These are phyloP conservation scores for Typhlichthys eigenmanni DNA, from an alignment of 2,797 vertebrate genomes.

Conservation along the genomic window DNA sequence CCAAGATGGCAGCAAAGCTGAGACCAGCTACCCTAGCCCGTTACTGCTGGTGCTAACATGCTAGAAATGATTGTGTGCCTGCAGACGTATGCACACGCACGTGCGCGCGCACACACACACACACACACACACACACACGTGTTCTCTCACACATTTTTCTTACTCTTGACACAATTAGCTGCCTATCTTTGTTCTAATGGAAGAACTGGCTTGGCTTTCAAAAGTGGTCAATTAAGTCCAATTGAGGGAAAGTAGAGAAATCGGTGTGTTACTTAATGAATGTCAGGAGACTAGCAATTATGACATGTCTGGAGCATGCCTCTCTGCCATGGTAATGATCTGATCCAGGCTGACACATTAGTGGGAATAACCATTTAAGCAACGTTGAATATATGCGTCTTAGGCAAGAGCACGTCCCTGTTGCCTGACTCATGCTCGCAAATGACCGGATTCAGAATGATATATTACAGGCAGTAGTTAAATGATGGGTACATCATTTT, in stretches of 20 bases:
- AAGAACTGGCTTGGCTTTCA: constrained; percentile 65
- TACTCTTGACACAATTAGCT: constrained; percentile 54
- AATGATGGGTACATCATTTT: no score
- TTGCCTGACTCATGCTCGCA: constrained; percentile 39
- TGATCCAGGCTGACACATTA: constrained; percentile 44
- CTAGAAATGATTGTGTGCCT: constrained; percentile 19
- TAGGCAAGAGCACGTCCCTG: constrained; percentile 36
- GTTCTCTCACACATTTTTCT: constrained; percentile 19
- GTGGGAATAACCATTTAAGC: constrained; percentile 38
- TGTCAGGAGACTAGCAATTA: constrained; percentile 74
- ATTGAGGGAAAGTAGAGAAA: constrained; percentile 61
- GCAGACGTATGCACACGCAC: constrained; percentile 10
- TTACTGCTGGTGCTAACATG: constrained; percentile 54
- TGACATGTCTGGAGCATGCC: constrained; percentile 59
- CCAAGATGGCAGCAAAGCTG: constrained; percentile 55
- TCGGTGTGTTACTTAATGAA: constrained; percentile 71
- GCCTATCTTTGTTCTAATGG: constrained; percentile 69
- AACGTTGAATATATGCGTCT: constrained; percentile 37
- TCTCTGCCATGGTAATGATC: constrained; percentile 58
- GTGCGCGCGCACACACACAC: constrained; percentile 9
- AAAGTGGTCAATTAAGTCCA: constrained; percentile 74
- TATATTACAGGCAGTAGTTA: no score
- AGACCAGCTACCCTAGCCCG: constrained; percentile 64
- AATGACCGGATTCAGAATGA: constrained; percentile 37
- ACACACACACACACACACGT: constrained; percentile 8